Percentiles rank a stretch among this genome's conserved stretches.
These are phyloP conservation scores for Eilema sororculum DNA, from an alignment of 2,888 invertebrate genomes.

Conservation along the genomic window DNA sequence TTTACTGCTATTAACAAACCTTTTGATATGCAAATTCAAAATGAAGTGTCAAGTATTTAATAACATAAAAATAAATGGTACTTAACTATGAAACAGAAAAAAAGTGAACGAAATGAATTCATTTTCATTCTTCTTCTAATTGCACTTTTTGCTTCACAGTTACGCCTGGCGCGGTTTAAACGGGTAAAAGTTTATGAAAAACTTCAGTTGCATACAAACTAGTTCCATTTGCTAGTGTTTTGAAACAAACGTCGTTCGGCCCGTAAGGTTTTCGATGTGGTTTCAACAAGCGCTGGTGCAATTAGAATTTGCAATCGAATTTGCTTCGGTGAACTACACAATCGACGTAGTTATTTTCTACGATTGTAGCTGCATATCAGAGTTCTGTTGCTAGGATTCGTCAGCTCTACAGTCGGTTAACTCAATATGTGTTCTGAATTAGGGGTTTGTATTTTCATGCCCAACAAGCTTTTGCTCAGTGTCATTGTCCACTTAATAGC, in stretches of 20 bases:
- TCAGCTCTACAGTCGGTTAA: slow-evolving; percentile 18
- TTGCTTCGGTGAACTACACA: slow-evolving; percentile 35
- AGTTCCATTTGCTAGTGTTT: slow-evolving; percentile 70
- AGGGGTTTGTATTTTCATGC: not conserved
- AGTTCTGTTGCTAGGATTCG: slow-evolving; percentile 18
- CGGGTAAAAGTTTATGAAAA: slow-evolving; percentile 73
- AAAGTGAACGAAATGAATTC: slow-evolving; percentile 56
- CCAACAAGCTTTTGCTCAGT: not conserved
- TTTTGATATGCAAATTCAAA: slow-evolving; percentile 18
- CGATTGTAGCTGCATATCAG: slow-evolving; percentile 22
- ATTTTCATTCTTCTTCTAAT: slow-evolving; percentile 69
- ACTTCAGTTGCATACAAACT: slow-evolving; percentile 75
- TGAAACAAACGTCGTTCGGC: slow-evolving; percentile 59
- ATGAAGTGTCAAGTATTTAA: slow-evolving; percentile 66
- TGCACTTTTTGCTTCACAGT: slow-evolving; percentile 70
- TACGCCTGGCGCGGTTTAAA: slow-evolving; percentile 65
- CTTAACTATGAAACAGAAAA: slow-evolving; percentile 61
- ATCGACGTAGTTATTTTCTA: slow-evolving; percentile 37
- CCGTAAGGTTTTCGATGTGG: slow-evolving; percentile 54
- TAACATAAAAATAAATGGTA: slow-evolving; percentile 64
- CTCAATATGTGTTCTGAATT: slow-evolving; percentile 8
- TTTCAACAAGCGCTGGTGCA: slow-evolving; percentile 55
- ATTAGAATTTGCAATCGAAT: slow-evolving; percentile 66
- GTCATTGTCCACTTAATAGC: not conserved
- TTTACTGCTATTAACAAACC: too few species aligned